Evolutionary conservation across 2,888 invertebrate genomes (phyloP), one percentile per base, ranked within the genome.

Genomic region (Limnephilus lunatus): DNA sequence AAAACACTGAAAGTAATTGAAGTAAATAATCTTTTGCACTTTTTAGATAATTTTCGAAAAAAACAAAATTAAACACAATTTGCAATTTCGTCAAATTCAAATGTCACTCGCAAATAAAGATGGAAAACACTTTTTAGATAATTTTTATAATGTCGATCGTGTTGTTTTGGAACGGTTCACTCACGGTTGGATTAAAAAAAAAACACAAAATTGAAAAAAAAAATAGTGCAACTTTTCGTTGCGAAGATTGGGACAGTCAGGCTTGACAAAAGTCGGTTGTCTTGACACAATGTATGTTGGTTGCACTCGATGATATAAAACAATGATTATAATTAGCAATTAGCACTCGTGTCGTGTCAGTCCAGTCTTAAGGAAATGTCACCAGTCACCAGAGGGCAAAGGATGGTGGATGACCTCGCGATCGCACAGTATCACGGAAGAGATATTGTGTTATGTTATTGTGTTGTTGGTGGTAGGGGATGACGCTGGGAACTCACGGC

Each of bases 361-460:
- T 68, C 68, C 68, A 68, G 68, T 68, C 68, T 19, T 19, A 7
- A 4, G n/a, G 68, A 68, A 68, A n/a, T 68, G 25, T 90, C 90
- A 90, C 68, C 39, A 85, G 25, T 90, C 90, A 90, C 68, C 39
- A 85, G 90, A 90, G 90, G 90, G 85, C 90, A 85, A 90, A n/a
- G 53, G 44, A 68, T 82, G 32, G 85, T 90, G 90, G 32, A 68
- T 90, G 90, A 90, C 90, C 90, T 90, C 90, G 90, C 90, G 90
- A 35, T n/a, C 44, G 30, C 30, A n/a, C 68, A 25, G 68, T 68
- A 53, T 68, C 44, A 81, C 90, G 90, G 85, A 90, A 83, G 48
- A 83, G 53, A 85, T 81, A 30, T n/a, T 25, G 68, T 68, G 68
- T 68, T 68, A n/a, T 68, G 68, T 68, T 68, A n/a, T 68, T 68